Evolutionary conservation across 1,140 invertebrate genomes (phyloP).

Genomic region (Gonioctena quinquepunctata): DNA sequence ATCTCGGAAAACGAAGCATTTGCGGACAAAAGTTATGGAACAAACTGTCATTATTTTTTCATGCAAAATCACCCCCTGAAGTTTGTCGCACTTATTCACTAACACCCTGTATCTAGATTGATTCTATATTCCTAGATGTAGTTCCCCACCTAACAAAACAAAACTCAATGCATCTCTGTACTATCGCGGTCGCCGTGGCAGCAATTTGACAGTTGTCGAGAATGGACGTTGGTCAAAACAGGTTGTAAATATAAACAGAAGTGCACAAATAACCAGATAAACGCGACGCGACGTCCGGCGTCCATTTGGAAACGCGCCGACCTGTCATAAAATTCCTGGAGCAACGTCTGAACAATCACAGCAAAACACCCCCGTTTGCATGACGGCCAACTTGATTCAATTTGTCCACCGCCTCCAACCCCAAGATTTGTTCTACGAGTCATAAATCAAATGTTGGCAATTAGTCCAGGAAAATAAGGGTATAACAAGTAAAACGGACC

Average conservation of each 20-base stretch:
- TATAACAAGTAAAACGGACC: too few species aligned
- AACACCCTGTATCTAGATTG: too few species aligned
- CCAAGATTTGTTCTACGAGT: conserved; percentile 54
- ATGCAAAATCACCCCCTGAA: too few species aligned
- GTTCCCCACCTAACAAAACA: too few species aligned
- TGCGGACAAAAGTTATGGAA: too few species aligned
- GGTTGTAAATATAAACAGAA: background rate
- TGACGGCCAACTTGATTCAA: conserved; percentile 53
- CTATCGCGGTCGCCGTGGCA: background rate
- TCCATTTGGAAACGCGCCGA: conserved; percentile 7
- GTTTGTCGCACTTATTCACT: too few species aligned
- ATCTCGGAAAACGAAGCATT: too few species aligned
- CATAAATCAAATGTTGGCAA: conserved; percentile 55
- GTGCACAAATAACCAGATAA: background rate
- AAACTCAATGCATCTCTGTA: background rate
- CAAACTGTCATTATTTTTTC: too few species aligned
- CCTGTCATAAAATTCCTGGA: conserved; percentile 39
- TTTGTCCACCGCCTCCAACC: conserved; percentile 49
- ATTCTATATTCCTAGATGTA: too few species aligned
- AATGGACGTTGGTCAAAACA: background rate
- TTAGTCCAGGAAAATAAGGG: conserved; percentile 10
- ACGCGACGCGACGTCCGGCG: background rate
- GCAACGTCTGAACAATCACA: conserved; percentile 41
- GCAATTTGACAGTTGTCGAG: background rate
- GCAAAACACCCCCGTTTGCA: conserved; percentile 32